These are phyloP conservation scores for Orestias chungarensis DNA, from an alignment of 2,797 vertebrate species.

Conservation along the genomic window DNA sequence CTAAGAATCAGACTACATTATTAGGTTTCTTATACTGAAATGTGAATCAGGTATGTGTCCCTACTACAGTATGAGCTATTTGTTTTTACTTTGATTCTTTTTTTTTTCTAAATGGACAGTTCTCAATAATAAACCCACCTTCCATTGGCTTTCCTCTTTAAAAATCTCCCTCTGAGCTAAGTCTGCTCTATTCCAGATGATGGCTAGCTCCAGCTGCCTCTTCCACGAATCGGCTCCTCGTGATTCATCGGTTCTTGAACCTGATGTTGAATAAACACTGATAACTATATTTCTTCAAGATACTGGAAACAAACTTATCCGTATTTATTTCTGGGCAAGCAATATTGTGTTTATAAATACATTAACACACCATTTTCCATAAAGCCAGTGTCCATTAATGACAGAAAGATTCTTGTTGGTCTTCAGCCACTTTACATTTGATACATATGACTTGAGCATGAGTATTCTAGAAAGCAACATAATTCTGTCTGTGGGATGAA, in stretches of 20 bases:
- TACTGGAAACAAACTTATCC: not conserved
- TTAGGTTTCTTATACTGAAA: not conserved
- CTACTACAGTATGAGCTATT: too few relatives aligned
- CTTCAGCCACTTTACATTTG: conserved; percentile 16
- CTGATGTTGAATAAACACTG: conserved; percentile 68
- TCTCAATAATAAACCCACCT: conserved; percentile 71
- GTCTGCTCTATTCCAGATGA: conserved; percentile 95
- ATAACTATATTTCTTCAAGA: not conserved
- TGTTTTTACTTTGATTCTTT: too few relatives aligned
- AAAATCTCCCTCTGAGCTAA: conserved; percentile 94
- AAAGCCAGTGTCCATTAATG: conserved; percentile 1
- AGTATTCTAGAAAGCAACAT: conserved; percentile 15
- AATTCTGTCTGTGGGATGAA: conserved; percentile 21
- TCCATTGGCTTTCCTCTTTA: conserved; percentile 90
- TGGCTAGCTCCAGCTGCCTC: conserved; percentile 91
- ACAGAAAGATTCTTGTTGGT: conserved; percentile 3
- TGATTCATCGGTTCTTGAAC: conserved; percentile 81
- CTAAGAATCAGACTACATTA: not conserved
- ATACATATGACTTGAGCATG: conserved; percentile 1
- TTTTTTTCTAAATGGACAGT: not conserved
- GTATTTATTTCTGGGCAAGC: not conserved
- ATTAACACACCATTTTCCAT: not conserved
- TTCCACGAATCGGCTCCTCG: conserved; percentile 82
- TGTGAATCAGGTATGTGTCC: not conserved
- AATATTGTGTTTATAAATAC: not conserved